These are phyloP conservation scores for Ectemnius lituratus DNA, from an alignment of 2,888 invertebrate genomes.

Conservation along the genomic window DNA sequence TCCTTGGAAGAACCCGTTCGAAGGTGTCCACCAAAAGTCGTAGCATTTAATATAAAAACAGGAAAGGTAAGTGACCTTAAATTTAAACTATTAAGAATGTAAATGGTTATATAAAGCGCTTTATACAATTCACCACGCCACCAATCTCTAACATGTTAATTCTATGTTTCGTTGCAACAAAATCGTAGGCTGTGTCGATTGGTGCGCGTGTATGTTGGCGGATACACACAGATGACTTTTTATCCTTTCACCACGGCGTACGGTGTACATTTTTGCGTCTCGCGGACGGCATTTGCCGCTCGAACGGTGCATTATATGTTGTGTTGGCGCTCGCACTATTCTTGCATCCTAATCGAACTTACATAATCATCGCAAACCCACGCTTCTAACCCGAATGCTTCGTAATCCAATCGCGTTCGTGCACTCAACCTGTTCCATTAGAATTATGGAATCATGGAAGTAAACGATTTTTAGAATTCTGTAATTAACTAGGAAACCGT, in stretches of 20 bases:
- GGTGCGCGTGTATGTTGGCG: background rate
- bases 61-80: conserved; percentile 75
- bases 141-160: too few relatives aligned
- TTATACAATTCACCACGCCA: too few relatives aligned
- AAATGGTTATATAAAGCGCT: too few relatives aligned
- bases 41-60: conserved; percentile 81
- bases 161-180: too few relatives aligned
- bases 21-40: conserved; percentile 81
- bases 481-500: too few relatives aligned
- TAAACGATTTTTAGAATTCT: too few relatives aligned
- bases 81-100: too few relatives aligned
- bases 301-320: background rate
- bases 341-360: background rate
- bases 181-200: too few relatives aligned
- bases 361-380: background rate
- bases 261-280: conserved; percentile 7
- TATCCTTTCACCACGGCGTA: conserved; percentile 10
- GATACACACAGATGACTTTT: background rate
- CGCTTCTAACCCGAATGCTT: background rate
- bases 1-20: conserved; percentile 81
- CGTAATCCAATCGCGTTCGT: background rate
- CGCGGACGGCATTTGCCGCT: background rate
- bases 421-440: too few relatives aligned
- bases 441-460: too few relatives aligned
- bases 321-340: background rate